Percentiles rank a stretch among this genome's conserved stretches.
Evolutionary conservation across 92 coral and sea anemone species (phyloP).

Genomic region (Epizoanthus illoricatus): DNA sequence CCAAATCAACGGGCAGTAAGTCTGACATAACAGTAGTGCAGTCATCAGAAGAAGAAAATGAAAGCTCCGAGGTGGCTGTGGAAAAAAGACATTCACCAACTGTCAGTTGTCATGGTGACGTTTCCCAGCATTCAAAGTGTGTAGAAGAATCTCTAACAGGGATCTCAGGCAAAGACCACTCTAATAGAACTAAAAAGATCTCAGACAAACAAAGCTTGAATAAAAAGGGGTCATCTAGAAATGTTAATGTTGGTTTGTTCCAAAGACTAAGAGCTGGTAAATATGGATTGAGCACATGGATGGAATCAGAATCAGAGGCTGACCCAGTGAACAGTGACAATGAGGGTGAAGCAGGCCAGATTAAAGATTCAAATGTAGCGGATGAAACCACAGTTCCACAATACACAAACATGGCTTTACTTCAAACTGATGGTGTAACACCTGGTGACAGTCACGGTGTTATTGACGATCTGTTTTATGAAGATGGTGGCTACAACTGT

Average conservation of each 20-base stretch:
- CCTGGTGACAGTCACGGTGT: conserved; percentile 20
- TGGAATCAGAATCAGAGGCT: conserved; percentile 42
- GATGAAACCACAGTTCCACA: not conserved
- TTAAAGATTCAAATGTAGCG: not conserved
- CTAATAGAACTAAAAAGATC: conserved; percentile 2
- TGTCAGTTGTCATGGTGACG: not conserved
- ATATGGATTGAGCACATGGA: conserved; percentile 5
- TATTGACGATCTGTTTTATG: conserved; percentile 59
- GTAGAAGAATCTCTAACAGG: not conserved
- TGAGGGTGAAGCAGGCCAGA: conserved; percentile 1
- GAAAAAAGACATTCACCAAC: not conserved
- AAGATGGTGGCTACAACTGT: conserved; percentile 94
- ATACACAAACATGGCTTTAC: not conserved
- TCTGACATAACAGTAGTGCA: not conserved
- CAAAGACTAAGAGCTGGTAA: conserved; percentile 51
- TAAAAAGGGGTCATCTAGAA: not conserved
- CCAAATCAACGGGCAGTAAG: not conserved
- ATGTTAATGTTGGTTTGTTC: conserved; percentile 39
- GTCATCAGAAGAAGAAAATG: conserved; percentile 29
- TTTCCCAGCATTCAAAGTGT: not conserved
- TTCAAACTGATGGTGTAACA: not conserved
- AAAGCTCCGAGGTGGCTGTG: not conserved
- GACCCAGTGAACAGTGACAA: conserved; percentile 22
- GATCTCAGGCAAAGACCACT: conserved; percentile 6
- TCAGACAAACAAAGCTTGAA: not conserved